Evolutionary conservation across 2,888 invertebrate species (phyloP).

Genomic region (Galerucella calmariensis): DNA sequence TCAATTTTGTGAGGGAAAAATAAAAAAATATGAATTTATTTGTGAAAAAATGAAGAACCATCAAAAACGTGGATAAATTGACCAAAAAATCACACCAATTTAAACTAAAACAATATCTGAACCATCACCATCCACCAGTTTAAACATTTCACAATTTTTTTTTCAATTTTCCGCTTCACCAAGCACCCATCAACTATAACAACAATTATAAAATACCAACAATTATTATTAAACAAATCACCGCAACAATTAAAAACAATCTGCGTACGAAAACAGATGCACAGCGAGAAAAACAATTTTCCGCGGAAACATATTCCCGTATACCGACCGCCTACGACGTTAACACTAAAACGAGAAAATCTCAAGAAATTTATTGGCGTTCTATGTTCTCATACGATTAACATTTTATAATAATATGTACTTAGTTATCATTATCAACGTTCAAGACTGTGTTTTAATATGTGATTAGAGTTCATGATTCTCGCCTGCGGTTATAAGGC

Average conservation of each 20-base stretch:
- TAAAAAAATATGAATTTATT: no score
- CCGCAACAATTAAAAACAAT: conserved; percentile 15
- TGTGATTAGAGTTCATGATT: conserved; percentile 23
- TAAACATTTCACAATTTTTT: no score
- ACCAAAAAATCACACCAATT: no score
- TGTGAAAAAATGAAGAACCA: no score
- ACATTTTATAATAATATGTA: conserved; percentile 24
- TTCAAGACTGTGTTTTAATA: conserved; percentile 20
- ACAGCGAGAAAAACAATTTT: conserved; percentile 14
- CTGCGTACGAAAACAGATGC: conserved; percentile 17
- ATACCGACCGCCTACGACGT: conserved; percentile 8
- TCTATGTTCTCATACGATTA: conserved; percentile 14
- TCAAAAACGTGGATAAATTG: no score
- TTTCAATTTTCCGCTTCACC: neutral
- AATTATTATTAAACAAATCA: conserved; percentile 6
- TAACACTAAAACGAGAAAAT: conserved; percentile 6
- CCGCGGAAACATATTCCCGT: neutral
- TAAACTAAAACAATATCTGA: no score
- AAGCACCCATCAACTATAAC: neutral
- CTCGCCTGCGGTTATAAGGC: conserved; percentile 13
- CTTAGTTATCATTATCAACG: conserved; percentile 13
- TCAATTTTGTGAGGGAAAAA: no score
- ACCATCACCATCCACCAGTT: no score
- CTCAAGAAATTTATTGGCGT: no score
- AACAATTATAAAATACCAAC: neutral